Percentiles rank a stretch among this genome's conserved stretches.
Evolutionary conservation across 2,797 vertebrate genomes (phyloP).

Genomic region (Rousettus madagascariensis): DNA sequence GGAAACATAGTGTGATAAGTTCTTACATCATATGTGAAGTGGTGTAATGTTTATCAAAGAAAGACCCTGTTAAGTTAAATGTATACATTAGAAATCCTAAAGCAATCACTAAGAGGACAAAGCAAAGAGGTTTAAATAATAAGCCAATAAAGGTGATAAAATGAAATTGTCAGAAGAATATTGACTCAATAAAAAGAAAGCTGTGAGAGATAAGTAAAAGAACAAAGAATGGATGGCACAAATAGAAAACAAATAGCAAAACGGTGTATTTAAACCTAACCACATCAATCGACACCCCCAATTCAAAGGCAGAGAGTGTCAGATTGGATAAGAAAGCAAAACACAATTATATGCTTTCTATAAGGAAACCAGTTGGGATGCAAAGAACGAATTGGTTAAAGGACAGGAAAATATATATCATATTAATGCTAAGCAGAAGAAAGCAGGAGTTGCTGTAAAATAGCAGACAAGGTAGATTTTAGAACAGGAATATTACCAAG

Average conservation of each 20-base stretch:
- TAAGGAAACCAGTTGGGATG: not conserved
- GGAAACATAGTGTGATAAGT: not conserved
- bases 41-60: not conserved
- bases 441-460: not conserved
- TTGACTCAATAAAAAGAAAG: not conserved
- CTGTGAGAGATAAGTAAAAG: not conserved
- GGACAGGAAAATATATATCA: not conserved
- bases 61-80: not conserved
- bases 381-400: not conserved
- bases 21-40: not conserved
- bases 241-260: not conserved
- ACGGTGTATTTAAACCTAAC: not conserved
- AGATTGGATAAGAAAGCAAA: not conserved
- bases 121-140: not conserved
- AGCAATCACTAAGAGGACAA: not conserved
- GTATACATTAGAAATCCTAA: not conserved
- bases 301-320: not conserved
- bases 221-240: not conserved
- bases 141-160: not conserved
- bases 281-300: not conserved
- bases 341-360: not conserved
- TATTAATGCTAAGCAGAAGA: not conserved
- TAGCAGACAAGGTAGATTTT: not conserved
- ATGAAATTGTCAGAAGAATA: not conserved
- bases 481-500: not conserved